Evolutionary conservation across 1,140 invertebrate species (phyloP), one percentile per base, ranked within the genome.

Genomic region (Manduca sexta): DNA sequence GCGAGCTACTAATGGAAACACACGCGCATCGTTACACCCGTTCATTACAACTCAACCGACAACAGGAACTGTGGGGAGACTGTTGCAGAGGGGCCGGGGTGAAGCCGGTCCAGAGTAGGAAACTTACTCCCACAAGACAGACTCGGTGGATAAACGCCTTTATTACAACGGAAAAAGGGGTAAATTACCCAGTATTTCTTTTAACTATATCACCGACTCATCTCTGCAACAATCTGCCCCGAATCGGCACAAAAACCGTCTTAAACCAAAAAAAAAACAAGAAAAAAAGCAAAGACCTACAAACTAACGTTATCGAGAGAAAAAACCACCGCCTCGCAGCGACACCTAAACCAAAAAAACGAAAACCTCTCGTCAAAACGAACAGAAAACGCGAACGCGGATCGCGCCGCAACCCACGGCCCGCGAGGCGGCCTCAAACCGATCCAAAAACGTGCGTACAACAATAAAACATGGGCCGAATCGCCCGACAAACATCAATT

Each of bases 41-140:
- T 65, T 50, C 61, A 61, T 65, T 69, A 60, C 59, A 62, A 70
- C n/a, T n/a, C 68, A 80, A 77, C 75, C 74, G 68, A 65, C 67
- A 80, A 78, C 73, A 26, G 4, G 21, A 26, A 26, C 21, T 26
- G 21, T 3, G 21, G 21, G 8, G 21, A 5, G 1, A 8, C 8
- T 26, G 21, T 26, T 26, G 56, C 65, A 26, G 66, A 52, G 53
- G 47, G n/a, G n/a, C n/a, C n/a, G n/a, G n/a, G n/a, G n/a, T n/a
- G n/a, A n/a, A n/a, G n/a, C n/a, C n/a, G n/a, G n/a, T n/a, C n/a
- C n/a, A n/a, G n/a, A n/a, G n/a, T n/a, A n/a, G n/a, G n/a, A n/a
- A n/a, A n/a, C n/a, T n/a, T n/a, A n/a, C n/a, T n/a, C n/a, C n/a
- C n/a, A n/a, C n/a, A n/a, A n/a, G n/a, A n/a, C n/a, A n/a, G n/a